Base-by-base conservation (phyloP, 2,888 invertebrate genomes). In the Hipparchia sbordonii region DNA sequence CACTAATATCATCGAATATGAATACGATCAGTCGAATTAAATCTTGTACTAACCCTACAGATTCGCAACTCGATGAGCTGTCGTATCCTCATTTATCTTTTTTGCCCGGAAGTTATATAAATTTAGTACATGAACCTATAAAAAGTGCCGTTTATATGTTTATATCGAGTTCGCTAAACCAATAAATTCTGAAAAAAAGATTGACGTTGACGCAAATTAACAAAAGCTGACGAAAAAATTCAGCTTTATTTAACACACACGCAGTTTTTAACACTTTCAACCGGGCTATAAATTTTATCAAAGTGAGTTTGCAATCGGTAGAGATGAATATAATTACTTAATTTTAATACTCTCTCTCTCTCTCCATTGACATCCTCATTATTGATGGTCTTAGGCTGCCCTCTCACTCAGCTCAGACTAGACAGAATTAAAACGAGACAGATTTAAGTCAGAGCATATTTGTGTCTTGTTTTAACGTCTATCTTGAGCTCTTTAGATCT, bases 321-420 rank as follows among this genome's bases (percentile, higher is more conserved):
- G 60, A 33, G 59, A 45, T 52, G 13, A 10, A 45, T 61, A 62
- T 70, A 45, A 23, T 54, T 70, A 62, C 61, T 62, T 69, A 45
- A 70, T 62, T 56, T 62, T 23, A 13, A 46, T 62, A 5, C 39
- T 39, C 39, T 39, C 39, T 39, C 39, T 39, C 39, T 39, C 39
- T 39, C 39, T 39, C 3, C 39, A 39, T 39, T 39, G 39, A 39
- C 39, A 39, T 39, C 39, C 39, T 39, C 39, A 39, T 39, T 39
- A 39, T 39, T 39, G 39, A 39, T 23, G 23, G 23, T 23, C 23
- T 23, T 23, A 23, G 23, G 23, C 23, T 23, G 23, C 23, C 23
- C 23, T 23, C 23, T 23, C 23, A 23, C 23, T 23, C 23, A 23
- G 23, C 23, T 23, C 23, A 23, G 23, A 23, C 23, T 23, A 23